phyloP scores from a whole-genome alignment of 2,797 vertebrate species.

The Taenioides sp. region DNA sequence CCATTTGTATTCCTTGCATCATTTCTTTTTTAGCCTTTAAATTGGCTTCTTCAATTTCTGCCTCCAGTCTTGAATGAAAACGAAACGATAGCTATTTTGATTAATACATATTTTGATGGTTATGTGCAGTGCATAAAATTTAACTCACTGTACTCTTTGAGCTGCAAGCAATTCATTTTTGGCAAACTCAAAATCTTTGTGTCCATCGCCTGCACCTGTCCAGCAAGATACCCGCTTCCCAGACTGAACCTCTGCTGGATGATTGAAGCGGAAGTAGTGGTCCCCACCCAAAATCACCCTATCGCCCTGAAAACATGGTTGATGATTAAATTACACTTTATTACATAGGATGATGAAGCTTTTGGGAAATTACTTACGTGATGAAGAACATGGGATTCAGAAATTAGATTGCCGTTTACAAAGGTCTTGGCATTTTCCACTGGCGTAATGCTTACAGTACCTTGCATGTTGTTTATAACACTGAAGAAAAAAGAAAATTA shows the following conservation, averaged over 20 bases:
- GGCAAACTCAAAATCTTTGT: constrained; percentile 95
- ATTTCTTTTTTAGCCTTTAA: constrained; percentile 93
- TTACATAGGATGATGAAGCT: not conserved
- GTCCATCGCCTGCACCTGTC: constrained; percentile 73
- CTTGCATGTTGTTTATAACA: constrained; percentile 81
- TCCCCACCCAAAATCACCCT: constrained; percentile 93
- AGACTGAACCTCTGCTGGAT: constrained; percentile 90
- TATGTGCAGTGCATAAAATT: not conserved
- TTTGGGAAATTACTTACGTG: constrained; percentile 80
- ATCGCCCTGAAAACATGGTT: constrained; percentile 81
- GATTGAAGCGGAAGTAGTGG: constrained; percentile 97
- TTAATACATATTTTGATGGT: not conserved
- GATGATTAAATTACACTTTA: not conserved
- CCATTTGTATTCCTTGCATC: constrained; percentile 93
- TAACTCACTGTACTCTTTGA: constrained; percentile 88
- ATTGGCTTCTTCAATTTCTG: constrained; percentile 91
- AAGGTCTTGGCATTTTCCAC: constrained; percentile 87
- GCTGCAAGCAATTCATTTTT: constrained; percentile 91
- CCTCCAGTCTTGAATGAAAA: constrained; percentile 82
- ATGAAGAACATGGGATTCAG: constrained; percentile 81
- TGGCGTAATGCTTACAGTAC: constrained; percentile 83
- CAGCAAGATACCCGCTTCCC: constrained; percentile 76
- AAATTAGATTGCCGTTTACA: constrained; percentile 87
- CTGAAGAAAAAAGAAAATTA: constrained; percentile 56
- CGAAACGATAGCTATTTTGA: constrained; percentile 1